These are phyloP conservation scores for Pseudopleuronectes americanus DNA, from an alignment of 2,797 vertebrate species.

Conservation along the genomic window DNA sequence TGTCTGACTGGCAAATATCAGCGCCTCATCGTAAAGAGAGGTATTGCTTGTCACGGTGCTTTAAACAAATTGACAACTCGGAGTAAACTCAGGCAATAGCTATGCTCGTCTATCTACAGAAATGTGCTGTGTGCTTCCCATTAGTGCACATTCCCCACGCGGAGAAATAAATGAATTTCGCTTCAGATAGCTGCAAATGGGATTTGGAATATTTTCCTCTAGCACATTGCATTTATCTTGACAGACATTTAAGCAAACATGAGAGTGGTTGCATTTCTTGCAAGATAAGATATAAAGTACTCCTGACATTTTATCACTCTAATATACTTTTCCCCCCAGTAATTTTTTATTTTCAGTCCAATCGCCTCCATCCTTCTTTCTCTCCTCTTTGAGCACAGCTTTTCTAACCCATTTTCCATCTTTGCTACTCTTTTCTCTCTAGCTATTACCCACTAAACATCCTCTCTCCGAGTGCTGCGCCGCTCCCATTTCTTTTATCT, in stretches of 20 bases:
- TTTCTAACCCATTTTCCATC: conserved; percentile 53
- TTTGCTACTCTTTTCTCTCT: conserved; percentile 36
- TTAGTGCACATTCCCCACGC: conserved; percentile 18
- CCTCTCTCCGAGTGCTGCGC: conserved; percentile 33
- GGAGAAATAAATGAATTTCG: conserved; percentile 35
- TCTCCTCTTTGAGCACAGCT: conserved; percentile 28
- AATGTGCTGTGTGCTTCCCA: conserved; percentile 15
- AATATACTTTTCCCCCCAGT: conserved; percentile 20
- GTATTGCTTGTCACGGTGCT: conserved; percentile 40
- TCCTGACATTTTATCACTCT: conserved; percentile 53
- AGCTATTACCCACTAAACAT: conserved; percentile 56
- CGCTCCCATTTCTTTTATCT: conserved; percentile 45
- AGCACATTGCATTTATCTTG: conserved; percentile 39
- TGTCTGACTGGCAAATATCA: conserved; percentile 44
- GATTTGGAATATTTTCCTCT: conserved; percentile 38
- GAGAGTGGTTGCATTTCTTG: conserved; percentile 43
- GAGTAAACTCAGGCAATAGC: conserved; percentile 25
- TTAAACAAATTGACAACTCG: conserved; percentile 53
- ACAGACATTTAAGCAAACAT: conserved; percentile 55
- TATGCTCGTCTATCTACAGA: conserved; percentile 33
- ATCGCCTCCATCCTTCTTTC: conserved; percentile 42
- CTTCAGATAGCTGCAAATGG: conserved; percentile 42
- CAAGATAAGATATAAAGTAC: conserved; percentile 50
- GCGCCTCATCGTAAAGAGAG: conserved; percentile 24
- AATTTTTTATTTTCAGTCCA: conserved; percentile 53